A percentile compares a stretch with the other conserved stretches of the same genome.
Conservation (phyloP, 1,140 invertebrate genomes). For the Achroia grisella region DNA sequence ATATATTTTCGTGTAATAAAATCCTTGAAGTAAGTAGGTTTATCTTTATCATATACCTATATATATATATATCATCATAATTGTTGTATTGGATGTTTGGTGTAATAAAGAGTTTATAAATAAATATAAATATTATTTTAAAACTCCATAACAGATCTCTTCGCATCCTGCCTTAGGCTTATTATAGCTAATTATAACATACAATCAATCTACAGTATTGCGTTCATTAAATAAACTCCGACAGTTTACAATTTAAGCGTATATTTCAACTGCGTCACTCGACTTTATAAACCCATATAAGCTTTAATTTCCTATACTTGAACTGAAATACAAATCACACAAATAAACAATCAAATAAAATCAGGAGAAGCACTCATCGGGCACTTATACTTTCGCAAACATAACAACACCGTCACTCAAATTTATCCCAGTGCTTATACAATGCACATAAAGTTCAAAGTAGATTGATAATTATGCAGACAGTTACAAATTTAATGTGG, state of each 20-base stretch:
- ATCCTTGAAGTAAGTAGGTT: too few relatives aligned
- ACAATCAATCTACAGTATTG: too few relatives aligned
- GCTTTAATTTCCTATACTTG: conserved; percentile 39
- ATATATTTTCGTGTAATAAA: too few relatives aligned
- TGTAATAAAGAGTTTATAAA: too few relatives aligned
- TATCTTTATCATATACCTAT: too few relatives aligned
- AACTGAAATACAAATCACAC: conserved; percentile 41
- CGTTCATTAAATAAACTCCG: too few relatives aligned
- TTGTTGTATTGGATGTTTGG: too few relatives aligned
- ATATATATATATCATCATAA: too few relatives aligned
- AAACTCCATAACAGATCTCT: too few relatives aligned
- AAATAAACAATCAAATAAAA: conserved; percentile 68
- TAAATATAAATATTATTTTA: too few relatives aligned
- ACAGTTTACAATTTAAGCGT: background rate
- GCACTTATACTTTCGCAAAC: conserved; percentile 35
- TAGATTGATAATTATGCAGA: background rate
- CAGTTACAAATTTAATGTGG: conserved; percentile 15
- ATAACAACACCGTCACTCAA: conserved; percentile 1
- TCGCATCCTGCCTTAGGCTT: too few relatives aligned
- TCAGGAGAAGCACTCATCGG: conserved; percentile 53
- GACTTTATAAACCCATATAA: conserved; percentile 19
- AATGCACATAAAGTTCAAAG: conserved; percentile 16
- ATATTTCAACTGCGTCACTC: conserved; percentile 7
- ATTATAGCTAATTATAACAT: too few relatives aligned
- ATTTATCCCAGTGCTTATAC: conserved; percentile 12